Evolutionary conservation across 64 coral and sea anemone species (phyloP).

Genomic region (Montipora efflorescens): DNA sequence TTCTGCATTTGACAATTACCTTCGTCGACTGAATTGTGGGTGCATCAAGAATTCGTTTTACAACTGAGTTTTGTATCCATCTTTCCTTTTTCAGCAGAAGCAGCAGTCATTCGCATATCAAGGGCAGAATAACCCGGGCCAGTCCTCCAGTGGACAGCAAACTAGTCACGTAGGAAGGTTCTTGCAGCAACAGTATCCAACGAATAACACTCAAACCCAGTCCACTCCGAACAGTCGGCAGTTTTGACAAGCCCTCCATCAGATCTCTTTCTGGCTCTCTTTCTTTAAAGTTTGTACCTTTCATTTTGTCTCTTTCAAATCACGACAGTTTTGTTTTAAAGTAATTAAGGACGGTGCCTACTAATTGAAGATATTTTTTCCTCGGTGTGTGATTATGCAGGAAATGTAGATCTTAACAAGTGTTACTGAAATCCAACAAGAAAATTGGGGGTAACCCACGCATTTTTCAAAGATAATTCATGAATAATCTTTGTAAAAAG

Average conservation of each 20-base stretch:
- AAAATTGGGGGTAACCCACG: too few relatives aligned
- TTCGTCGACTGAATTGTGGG: too few relatives aligned
- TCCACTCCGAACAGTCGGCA: slow-evolving; percentile 39
- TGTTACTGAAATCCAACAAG: too few relatives aligned
- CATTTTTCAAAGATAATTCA: too few relatives aligned
- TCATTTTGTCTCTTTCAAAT: too few relatives aligned
- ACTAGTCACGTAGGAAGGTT: slow-evolving; percentile 13
- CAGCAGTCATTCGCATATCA: slow-evolving; percentile 66
- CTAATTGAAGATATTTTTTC: too few relatives aligned
- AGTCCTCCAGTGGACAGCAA: slow-evolving; percentile 32
- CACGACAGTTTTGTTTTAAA: too few relatives aligned
- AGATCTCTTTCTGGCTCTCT: not conserved
- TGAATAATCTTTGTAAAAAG: too few relatives aligned
- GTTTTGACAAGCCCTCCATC: not conserved
- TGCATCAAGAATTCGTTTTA: not conserved
- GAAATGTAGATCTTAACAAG: too few relatives aligned
- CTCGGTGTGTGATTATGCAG: too few relatives aligned
- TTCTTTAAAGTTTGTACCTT: not conserved
- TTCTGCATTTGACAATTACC: too few relatives aligned
- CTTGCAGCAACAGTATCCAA: slow-evolving; percentile 42
- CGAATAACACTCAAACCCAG: slow-evolving; percentile 36
- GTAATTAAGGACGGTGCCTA: too few relatives aligned
- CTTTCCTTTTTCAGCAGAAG: slow-evolving; percentile 35
- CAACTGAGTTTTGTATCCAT: not conserved
- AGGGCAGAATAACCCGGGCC: slow-evolving; percentile 52